Evolutionary conservation across 1,140 invertebrate species (phyloP), one percentile per base, ranked within the genome.

Genomic region (Drosophila lacteicornis): DNA sequence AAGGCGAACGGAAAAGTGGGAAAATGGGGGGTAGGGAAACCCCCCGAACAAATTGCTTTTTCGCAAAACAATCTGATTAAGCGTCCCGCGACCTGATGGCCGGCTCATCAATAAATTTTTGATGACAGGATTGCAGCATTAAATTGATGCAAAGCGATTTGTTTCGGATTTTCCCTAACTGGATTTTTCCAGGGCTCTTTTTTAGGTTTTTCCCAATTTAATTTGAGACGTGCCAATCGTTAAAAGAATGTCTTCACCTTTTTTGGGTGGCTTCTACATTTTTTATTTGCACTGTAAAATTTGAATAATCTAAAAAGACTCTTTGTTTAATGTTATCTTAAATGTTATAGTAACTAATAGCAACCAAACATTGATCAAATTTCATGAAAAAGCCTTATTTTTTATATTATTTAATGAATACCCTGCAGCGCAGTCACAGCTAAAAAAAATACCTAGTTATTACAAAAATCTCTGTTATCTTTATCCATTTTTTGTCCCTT

Each of bases 101-200:
- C 9, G 33, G 27, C 63, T 71, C 80, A 84, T 88, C 80, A 88
- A 87, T 88, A 83, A 22, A 84, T 84, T 77, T 56, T 56, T 56
- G 53, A 56, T 56, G 53, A 56, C 43, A 61, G 58, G 53, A 36
- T 46, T 84, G 58, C 50, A 38, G 68, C 75, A 68, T 75, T 61
- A 88, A 84, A 83, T 87, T 83, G 69, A 88, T 87, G 80, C 59
- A 67, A 17, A 60, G 66, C 78, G 74, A 88, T 88, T 88, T 88
- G 69, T 90, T 73, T 65, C 9, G 66, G 74, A 80, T 87, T 83
- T 82, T 70, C 43, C 38, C 19, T 11, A n/a, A 13, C 5, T 11
- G 13, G 15, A 36, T 19, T 57, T 46, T 55, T 19, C 36, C 8
- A 2, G 19, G n/a, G 17, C 3, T 53, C 55, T 27, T 53, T n/a